phyloP scores from a whole-genome alignment of 1,140 invertebrate genomes.

The Brachionus rotundiformis region DNA sequence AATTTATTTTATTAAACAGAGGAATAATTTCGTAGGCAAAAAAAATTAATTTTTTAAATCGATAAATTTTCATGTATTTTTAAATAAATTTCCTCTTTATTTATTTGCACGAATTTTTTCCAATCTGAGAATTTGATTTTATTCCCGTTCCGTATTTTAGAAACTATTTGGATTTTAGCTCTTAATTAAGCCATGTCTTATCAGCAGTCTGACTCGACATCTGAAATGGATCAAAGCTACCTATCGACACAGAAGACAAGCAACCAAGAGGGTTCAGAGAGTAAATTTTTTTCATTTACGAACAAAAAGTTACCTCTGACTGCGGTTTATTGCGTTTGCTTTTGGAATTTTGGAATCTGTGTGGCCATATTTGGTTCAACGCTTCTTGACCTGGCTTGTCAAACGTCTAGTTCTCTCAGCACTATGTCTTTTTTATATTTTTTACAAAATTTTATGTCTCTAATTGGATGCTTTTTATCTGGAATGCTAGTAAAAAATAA shows the following conservation, averaged over 20 bases:
- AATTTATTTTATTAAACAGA: not conserved
- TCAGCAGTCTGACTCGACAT: not conserved
- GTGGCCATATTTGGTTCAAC: slow-evolving; percentile 67
- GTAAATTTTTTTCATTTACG: not conserved
- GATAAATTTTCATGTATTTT: slow-evolving; percentile 36
- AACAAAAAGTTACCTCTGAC: slow-evolving; percentile 62
- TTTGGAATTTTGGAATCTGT: slow-evolving; percentile 67
- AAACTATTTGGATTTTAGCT: not conserved
- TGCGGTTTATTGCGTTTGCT: slow-evolving; percentile 64
- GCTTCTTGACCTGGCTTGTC: slow-evolving; percentile 65
- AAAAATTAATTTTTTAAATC: slow-evolving; percentile 3
- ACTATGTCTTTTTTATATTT: slow-evolving; percentile 67
- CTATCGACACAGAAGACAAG: not conserved
- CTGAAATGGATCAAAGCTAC: not conserved
- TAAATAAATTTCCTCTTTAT: not conserved
- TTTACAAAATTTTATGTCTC: slow-evolving; percentile 65
- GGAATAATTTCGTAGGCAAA: not conserved
- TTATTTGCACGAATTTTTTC: slow-evolving; percentile 10
- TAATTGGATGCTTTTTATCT: slow-evolving; percentile 65
- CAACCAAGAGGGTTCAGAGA: not conserved
- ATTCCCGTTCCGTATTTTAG: not conserved
- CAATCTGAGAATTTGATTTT: not conserved
- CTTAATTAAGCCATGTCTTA: not conserved
- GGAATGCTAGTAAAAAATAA: slow-evolving; percentile 65
- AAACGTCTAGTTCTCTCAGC: slow-evolving; percentile 63